Evolutionary conservation across 2,797 vertebrate species (phyloP).

Genomic region (Rhynchonycteris naso): DNA sequence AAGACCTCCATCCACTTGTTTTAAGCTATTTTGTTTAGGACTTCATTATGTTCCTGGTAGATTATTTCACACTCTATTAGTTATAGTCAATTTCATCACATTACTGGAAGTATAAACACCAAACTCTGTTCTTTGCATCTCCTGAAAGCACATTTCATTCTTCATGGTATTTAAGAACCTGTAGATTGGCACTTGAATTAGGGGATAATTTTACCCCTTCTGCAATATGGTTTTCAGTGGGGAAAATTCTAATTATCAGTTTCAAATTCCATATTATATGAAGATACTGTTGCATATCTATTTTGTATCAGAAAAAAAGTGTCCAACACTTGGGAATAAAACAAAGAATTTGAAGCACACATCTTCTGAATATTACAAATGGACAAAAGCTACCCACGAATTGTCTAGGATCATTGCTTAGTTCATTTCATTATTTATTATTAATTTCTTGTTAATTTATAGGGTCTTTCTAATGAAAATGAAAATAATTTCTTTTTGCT

Average conservation of each 20-base stretch:
- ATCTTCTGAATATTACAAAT: not conserved
- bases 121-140: slow-evolving; percentile 57
- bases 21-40: slow-evolving; percentile 69
- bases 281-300: not conserved
- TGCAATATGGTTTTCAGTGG: not conserved
- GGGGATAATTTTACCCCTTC: slow-evolving; percentile 36
- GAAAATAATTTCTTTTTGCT: not conserved
- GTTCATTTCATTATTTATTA: slow-evolving; percentile 15
- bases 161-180: slow-evolving; percentile 71
- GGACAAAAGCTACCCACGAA: not conserved
- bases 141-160: slow-evolving; percentile 43
- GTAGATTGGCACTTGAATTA: slow-evolving; percentile 39
- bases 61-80: slow-evolving; percentile 79
- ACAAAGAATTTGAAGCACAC: not conserved
- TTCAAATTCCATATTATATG: not conserved
- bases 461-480: not conserved
- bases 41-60: slow-evolving; percentile 68
- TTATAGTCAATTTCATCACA: slow-evolving; percentile 77
- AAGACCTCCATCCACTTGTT: slow-evolving; percentile 45
- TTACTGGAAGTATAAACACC: slow-evolving; percentile 65
- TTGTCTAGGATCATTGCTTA: not conserved
- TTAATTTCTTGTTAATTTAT: not conserved
- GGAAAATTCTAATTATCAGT: slow-evolving; percentile 10
- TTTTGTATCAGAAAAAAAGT: slow-evolving; percentile 39
- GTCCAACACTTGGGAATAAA: not conserved